Evolutionary conservation across 2,888 invertebrate genomes (phyloP).

Genomic region (Dinocampus coccinellae): DNA sequence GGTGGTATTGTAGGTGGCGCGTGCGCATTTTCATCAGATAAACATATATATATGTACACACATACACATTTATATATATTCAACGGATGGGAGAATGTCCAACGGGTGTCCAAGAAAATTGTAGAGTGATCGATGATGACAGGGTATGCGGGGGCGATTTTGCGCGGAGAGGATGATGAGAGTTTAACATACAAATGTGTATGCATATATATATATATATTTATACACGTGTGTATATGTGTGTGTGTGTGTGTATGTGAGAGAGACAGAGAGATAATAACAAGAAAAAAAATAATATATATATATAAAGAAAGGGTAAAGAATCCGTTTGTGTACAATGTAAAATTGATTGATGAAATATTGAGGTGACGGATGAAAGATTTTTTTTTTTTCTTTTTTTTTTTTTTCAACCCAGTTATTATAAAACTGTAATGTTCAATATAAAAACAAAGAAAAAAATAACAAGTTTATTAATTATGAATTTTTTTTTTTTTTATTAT

Average conservation of each 20-base stretch:
- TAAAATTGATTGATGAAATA: conserved; percentile 5
- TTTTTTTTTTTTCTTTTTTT: too few relatives aligned
- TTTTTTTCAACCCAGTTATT: neutral
- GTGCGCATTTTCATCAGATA: conserved; percentile 23
- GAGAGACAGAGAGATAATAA: neutral
- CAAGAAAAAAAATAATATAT: neutral
- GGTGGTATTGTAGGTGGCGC: conserved; percentile 19
- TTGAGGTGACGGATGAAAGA: neutral
- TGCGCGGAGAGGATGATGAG: conserved; percentile 7
- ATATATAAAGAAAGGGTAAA: too few relatives aligned
- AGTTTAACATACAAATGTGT: too few relatives aligned
- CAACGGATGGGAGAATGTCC: conserved; percentile 22
- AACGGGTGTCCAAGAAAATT: conserved; percentile 36
- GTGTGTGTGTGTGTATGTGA: too few relatives aligned
- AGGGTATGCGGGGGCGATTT: conserved; percentile 2
- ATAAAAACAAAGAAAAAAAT: neutral
- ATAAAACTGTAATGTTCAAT: neutral
- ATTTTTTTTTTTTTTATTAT: too few relatives aligned
- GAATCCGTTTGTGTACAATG: neutral
- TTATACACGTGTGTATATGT: too few relatives aligned
- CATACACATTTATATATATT: conserved; percentile 33
- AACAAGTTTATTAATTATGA: neutral
- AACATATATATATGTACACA: conserved; percentile 28
- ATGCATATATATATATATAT: too few relatives aligned
- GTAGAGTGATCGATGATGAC: conserved; percentile 28